phyloP scores from a whole-genome alignment of 53 echinoderm and acorn worm species.

The Holothuria scabra region DNA sequence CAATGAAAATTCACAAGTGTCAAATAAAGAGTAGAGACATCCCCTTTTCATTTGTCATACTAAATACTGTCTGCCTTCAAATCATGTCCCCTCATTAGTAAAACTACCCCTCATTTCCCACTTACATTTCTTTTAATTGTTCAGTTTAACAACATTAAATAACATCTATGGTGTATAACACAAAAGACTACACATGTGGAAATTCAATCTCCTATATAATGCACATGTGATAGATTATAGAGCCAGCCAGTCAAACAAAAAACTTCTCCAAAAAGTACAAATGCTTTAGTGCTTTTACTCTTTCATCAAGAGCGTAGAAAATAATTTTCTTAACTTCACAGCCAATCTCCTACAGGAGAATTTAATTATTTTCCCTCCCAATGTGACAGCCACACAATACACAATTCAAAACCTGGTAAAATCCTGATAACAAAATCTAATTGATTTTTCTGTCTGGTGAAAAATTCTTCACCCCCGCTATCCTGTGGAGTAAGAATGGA shows the following conservation, averaged over 20 bases:
- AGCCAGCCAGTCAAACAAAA: not conserved
- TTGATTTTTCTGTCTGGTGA: constrained; percentile 14
- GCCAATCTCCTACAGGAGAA: too few species aligned
- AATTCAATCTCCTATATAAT: constrained; percentile 29
- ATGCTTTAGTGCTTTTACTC: too few species aligned
- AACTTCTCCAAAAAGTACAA: too few species aligned
- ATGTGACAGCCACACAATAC: too few species aligned
- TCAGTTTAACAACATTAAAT: constrained; percentile 24
- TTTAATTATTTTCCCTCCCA: too few species aligned
- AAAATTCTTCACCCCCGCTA: constrained; percentile 10
- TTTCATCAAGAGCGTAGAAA: too few species aligned
- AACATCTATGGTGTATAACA: not conserved
- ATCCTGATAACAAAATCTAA: constrained; percentile 1
- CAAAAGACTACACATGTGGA: not conserved
- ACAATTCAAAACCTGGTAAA: not conserved
- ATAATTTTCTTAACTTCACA: too few species aligned
- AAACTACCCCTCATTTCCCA: not conserved
- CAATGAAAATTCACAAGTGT: too few species aligned
- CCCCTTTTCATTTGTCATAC: too few species aligned
- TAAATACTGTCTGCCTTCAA: too few species aligned
- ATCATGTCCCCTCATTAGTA: too few species aligned
- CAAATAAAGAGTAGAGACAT: too few species aligned
- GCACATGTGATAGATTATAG: constrained; percentile 14
- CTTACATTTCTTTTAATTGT: constrained; percentile 6
- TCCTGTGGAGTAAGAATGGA: constrained; percentile 27